Evolutionary conservation across 2,113 vertebrate genomes (phyloP), one percentile per base, ranked within the genome.

Genomic region (Epinephelus moara): DNA sequence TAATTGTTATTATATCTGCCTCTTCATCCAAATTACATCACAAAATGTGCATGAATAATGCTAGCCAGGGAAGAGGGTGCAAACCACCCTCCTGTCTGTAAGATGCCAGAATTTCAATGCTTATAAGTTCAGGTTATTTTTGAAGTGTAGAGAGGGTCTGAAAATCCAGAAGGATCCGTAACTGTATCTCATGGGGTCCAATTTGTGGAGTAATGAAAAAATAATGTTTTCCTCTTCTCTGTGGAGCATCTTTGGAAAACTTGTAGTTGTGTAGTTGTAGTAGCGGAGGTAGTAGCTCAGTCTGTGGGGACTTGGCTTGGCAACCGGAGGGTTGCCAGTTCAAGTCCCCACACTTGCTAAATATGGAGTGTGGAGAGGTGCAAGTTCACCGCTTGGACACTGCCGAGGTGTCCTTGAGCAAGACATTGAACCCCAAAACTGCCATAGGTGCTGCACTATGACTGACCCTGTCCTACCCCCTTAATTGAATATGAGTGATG

Each of bases 191-290:
- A 76, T 14, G 67, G 85, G 75, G 50, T 89, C 80, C 57, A 88
- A 81, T 90, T 88, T 88, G 80, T 66, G 18, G 21, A 63, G 19
- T 84, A 68, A 86, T 88, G 40, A 72, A 89, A 87, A 68, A 63
- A 75, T 69, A 62, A 85, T 89, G 21, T 81, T 79, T 57, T 30
- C 37, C 30, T 23, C 42, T 64, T 74, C 42, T 67, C 52, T 18
- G 23, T 45, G 18, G 61, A 70, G 57, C 8, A 33, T 55, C 49
- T 61, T 61, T 10, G 61, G 15, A 56, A 47, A 68, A 71, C 10
- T 18, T 33, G 14, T 53, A 47, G 62, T 64, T 45, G 9, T 45
- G 11, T 45, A 45, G 11, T 45, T 45, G 42, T 45, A 12, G 42
- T 45, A 45, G 42, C 8, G 42, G 42, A 8, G 9, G 42, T 10